Percentiles rank a stretch among this genome's conserved stretches.
Conservation (phyloP, 1,140 invertebrate species). For the Drosophila nannoptera region DNA sequence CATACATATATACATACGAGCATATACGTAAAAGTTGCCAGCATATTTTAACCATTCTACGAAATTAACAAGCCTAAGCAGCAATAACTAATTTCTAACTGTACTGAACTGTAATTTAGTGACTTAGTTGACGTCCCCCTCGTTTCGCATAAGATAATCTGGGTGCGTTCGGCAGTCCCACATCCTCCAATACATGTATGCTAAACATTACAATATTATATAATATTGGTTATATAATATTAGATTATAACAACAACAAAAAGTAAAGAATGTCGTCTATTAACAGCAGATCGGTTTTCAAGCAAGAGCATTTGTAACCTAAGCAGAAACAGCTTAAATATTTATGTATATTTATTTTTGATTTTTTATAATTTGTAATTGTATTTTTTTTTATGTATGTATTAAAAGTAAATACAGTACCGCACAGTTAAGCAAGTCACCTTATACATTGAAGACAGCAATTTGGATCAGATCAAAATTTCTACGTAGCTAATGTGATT, state of each 20-base stretch:
- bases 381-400: conserved; percentile 43
- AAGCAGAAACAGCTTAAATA: conserved; percentile 38
- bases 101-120: conserved; percentile 52
- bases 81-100: conserved; percentile 69
- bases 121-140: conserved; percentile 36
- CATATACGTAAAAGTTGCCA: conserved; percentile 46
- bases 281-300: conserved; percentile 22
- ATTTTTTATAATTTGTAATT: conserved; percentile 43
- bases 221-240: conserved; percentile 4
- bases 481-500: too few species aligned
- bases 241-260: conserved; percentile 3
- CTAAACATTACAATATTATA: conserved; percentile 4
- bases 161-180: conserved; percentile 11
- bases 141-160: conserved; percentile 15
- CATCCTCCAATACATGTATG: conserved; percentile 8
- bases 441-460: not conserved
- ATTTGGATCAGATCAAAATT: too few species aligned
- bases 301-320: conserved; percentile 31
- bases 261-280: not conserved
- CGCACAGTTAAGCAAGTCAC: conserved; percentile 18
- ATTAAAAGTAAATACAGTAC: conserved; percentile 38
- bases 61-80: conserved; percentile 29
- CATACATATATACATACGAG: conserved; percentile 18
- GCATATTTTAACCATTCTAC: conserved; percentile 30
- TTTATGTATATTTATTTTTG: conserved; percentile 51